phyloP scores from a whole-genome alignment of 2,888 invertebrate genomes.

The Arctia plantaginis region DNA sequence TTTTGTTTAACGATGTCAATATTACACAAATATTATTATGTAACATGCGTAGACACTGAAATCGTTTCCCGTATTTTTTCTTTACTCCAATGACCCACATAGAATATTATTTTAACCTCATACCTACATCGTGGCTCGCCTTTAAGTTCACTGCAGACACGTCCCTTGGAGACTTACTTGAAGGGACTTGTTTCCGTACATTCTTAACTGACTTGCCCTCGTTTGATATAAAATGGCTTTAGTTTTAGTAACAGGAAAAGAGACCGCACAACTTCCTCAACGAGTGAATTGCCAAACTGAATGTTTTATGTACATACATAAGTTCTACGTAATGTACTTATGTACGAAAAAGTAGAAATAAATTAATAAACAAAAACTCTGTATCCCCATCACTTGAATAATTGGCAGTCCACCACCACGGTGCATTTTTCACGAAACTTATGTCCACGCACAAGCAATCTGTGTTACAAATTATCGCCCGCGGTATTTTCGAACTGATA shows the following conservation, averaged over 20 bases:
- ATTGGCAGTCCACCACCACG: too few relatives aligned
- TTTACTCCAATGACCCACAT: slow-evolving; percentile 40
- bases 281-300: neutral
- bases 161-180: slow-evolving; percentile 19
- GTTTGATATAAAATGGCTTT: slow-evolving; percentile 31
- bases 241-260: neutral
- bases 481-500: too few relatives aligned
- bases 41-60: neutral
- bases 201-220: slow-evolving; percentile 33
- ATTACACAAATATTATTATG: neutral
- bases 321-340: too few relatives aligned
- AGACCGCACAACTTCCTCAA: neutral
- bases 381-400: too few relatives aligned
- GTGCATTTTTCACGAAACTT: neutral
- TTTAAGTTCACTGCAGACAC: slow-evolving; percentile 15
- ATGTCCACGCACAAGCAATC: neutral
- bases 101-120: slow-evolving; percentile 30
- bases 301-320: neutral
- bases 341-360: too few relatives aligned
- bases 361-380: too few relatives aligned
- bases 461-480: too few relatives aligned
- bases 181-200: slow-evolving; percentile 21
- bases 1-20: neutral
- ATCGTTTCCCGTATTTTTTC: slow-evolving; percentile 41
- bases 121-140: slow-evolving; percentile 16